Base-by-base conservation (phyloP, 2,113 vertebrate genomes). In the Spheniscus mendiculus region DNA sequence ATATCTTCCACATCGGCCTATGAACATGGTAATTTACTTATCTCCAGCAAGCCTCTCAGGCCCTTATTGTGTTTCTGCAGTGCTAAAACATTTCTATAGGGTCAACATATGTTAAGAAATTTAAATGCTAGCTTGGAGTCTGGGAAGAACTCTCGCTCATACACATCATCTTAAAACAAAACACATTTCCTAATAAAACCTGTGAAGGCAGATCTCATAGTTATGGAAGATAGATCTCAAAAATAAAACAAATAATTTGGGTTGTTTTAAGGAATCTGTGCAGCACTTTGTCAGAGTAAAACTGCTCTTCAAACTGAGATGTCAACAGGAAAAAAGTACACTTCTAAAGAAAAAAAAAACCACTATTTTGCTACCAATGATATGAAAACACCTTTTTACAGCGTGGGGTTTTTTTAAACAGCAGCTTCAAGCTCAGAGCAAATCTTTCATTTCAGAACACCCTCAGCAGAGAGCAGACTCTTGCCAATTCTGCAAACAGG, bases 381-480 rank as follows among this genome's bases (percentile, higher is more conserved):
- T 62, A 18, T 63, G 42, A 52, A 69, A 81, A 26, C 20, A 45
- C 6, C 10, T 17, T 58, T 67, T 62, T 83, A 45, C 32, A 38
- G 1, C 15, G 20, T 49, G 18, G 3, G 3, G 1, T 2, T 52
- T 22, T 20, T 52, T 47, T 30, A 38, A 66, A 27, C 15, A 22
- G n/a, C 12, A 53, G 27, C 42, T 79, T 82, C 58, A 70, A 49
- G 42, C 16, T 66, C 26, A 71, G 26, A 56, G 14, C 10, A 88
- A 55, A n/a, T 26, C 44, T 15, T 84, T 88, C 32, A 36, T 42
- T 78, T 36, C 49, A 26, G 12, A 70, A 13, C 11, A 36, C 12
- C 13, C 34, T 66, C 36, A 34, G 15, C 34, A 52, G 1, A 81
- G 10, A 67, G n/a, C 12, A 29, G 53, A n/a, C 16, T 76, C 36